A percentile compares a stretch with the other conserved stretches of the same genome.
Conservation (phyloP, 2,113 vertebrate genomes). For the Anas platyrhynchos region DNA sequence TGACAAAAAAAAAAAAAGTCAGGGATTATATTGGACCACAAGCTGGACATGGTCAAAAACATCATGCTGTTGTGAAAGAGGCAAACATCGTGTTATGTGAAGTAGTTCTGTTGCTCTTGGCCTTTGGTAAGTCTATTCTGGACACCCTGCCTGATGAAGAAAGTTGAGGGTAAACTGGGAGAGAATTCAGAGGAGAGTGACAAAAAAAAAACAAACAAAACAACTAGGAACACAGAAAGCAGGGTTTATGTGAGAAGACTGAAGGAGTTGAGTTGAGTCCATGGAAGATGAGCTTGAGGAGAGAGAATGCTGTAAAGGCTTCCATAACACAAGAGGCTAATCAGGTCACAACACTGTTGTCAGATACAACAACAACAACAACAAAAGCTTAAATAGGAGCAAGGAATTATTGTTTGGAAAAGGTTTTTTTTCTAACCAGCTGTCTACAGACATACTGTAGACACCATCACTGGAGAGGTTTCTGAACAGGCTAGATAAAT, state of each 20-base stretch:
- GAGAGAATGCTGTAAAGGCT: not conserved
- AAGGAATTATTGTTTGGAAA: not conserved
- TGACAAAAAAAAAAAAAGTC: not conserved
- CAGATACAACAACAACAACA: not conserved
- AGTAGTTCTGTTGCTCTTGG: not conserved
- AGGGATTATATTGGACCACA: not conserved
- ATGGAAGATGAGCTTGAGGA: not conserved
- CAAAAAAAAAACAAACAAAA: not conserved
- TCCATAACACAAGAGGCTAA: not conserved
- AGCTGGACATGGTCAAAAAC: conserved; percentile 65
- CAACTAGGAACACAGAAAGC: not conserved
- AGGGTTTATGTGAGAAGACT: not conserved
- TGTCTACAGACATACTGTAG: not conserved
- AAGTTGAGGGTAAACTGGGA: not conserved
- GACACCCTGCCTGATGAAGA: not conserved
- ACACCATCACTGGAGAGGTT: not conserved
- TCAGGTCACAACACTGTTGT: not conserved
- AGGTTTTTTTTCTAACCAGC: accelerated
- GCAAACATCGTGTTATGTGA: not conserved
- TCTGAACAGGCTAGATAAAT: not conserved
- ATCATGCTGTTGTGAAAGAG: conserved; percentile 24
- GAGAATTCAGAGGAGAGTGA: not conserved
- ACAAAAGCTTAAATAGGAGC: not conserved
- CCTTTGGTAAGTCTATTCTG: not conserved
- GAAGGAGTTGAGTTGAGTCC: not conserved